These are phyloP conservation scores for Heterodera schachtii DNA, from an alignment of 1,140 invertebrate species.

Conservation along the genomic window DNA sequence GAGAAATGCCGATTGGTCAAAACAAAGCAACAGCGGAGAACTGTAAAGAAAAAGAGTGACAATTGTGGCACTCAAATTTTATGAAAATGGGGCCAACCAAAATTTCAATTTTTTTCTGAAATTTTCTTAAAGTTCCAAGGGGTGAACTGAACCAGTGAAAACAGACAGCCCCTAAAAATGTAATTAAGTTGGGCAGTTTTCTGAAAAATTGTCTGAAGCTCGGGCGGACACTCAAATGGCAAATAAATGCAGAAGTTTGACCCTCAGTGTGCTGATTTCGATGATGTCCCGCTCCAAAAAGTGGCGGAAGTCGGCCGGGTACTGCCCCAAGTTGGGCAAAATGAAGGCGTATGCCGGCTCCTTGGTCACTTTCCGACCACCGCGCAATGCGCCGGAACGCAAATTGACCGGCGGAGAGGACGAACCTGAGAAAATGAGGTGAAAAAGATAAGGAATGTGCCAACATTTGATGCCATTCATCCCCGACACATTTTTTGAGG, in stretches of 20 bases:
- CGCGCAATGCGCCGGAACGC: background rate
- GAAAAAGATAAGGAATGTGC: too few relatives aligned
- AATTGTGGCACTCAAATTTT: too few relatives aligned
- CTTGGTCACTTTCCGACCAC: background rate
- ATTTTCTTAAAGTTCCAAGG: too few relatives aligned
- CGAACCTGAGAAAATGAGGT: background rate
- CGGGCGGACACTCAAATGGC: conserved; percentile 76
- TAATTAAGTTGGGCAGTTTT: too few relatives aligned
- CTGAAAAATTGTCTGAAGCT: conserved; percentile 41
- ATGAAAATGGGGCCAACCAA: too few relatives aligned
- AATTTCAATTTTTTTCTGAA: too few relatives aligned
- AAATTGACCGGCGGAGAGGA: background rate
- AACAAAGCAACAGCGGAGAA: conserved; percentile 80
- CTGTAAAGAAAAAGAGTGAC: conserved; percentile 57
- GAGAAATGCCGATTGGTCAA: conserved; percentile 88
- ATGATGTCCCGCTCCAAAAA: conserved; percentile 86
- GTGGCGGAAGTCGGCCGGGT: conserved; percentile 76
- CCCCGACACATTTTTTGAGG: too few relatives aligned
- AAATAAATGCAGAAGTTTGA: conserved; percentile 81
- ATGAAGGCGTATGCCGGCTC: conserved; percentile 79
- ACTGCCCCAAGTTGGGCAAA: conserved; percentile 79
- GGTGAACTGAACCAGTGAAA: too few relatives aligned
- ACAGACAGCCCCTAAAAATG: too few relatives aligned
- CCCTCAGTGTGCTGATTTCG: conserved; percentile 80
- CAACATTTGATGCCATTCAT: too few relatives aligned